Evolutionary conservation across 2,113 vertebrate genomes (phyloP).

Genomic region (Chiloscyllium plagiosum): DNA sequence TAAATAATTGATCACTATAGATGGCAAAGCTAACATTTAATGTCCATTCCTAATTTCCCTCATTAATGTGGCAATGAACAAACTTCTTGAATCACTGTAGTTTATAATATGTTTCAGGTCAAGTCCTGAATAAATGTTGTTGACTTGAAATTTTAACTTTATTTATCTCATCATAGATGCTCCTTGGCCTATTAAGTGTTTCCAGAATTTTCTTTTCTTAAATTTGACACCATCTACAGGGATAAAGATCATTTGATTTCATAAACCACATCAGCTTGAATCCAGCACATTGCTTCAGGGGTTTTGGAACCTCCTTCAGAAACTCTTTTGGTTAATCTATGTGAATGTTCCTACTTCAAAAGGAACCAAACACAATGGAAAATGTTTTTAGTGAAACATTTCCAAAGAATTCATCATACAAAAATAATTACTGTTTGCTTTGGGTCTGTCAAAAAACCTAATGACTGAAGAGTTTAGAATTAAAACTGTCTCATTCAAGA

Average conservation of each 20-base stretch:
- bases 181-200: background rate
- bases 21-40: background rate
- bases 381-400: background rate
- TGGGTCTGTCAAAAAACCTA: background rate
- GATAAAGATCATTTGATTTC: background rate
- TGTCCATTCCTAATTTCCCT: background rate
- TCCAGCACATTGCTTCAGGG: background rate
- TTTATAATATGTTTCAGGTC: background rate
- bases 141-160: background rate
- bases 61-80: background rate
- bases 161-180: background rate
- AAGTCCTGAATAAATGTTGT: background rate
- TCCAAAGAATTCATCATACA: background rate
- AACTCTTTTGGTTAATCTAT: background rate
- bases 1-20: no score
- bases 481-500: background rate
- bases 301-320: background rate
- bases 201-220: background rate
- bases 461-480: background rate
- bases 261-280: background rate
- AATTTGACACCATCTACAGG: background rate
- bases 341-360: background rate
- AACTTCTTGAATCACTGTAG: background rate
- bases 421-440: background rate
- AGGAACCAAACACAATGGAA: background rate